Evolutionary conservation across 1,140 invertebrate species (phyloP), one percentile per base, ranked within the genome.

Genomic region (Caenorhabditis latens): DNA sequence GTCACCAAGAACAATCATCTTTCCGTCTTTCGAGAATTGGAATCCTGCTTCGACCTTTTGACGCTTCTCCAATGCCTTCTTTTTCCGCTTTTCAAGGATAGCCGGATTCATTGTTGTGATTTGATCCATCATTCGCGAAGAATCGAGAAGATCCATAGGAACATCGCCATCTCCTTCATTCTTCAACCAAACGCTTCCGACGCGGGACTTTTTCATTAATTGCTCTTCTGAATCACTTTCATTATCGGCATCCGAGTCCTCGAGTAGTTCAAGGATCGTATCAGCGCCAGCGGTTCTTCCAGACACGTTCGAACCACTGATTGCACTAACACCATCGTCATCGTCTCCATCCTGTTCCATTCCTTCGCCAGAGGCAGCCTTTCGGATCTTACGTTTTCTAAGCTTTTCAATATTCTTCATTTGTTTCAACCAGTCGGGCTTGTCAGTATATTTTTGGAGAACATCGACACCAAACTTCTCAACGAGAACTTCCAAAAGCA

Each of bases 21-120:
- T 89, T 65, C 89, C 89, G 11, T 87, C 83, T 57, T 89, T 89
- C 3, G 79, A 63, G 61, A 89, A 87, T 46, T 89, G 90, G 89
- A 89, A 89, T 84, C 85, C 88, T 43, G 86, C 58, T n/a, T 87
- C 82, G 16, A 55, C 42, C 86, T 87, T 84, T n/a, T 79, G 53
- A 32, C 82, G 85, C 58, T 86, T 89, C 83, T 86, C 71, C 24
- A 85, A 40, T 16, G 63, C 87, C 46, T 84, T 79, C 46, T 53
- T 67, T 50, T 82, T 84, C 65, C 57, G 19, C 21, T 75, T 84
- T 4, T 61, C 67, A 8, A 85, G 40, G 32, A 84, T 0, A 13
- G 55, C 50, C 19, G 87, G 87, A 82, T 88, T 84, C 50, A 67
- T 85, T 1, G 87, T 88, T 3, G 75, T 86, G 46, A 84, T 55